Evolutionary conservation across 1,140 invertebrate species (phyloP).

Genomic region (Drusus annulatus): DNA sequence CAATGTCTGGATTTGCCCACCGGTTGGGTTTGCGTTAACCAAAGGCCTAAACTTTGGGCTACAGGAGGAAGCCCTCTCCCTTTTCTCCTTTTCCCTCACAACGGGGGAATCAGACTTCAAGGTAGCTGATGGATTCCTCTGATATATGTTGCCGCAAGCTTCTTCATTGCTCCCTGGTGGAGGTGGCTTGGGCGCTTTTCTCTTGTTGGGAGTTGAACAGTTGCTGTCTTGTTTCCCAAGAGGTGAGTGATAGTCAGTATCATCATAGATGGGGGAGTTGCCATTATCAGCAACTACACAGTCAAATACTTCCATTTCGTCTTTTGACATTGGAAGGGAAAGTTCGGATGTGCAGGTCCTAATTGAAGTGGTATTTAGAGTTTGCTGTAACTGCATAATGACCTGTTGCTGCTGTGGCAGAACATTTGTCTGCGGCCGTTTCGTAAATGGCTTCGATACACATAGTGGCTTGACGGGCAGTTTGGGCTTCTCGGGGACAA

Average conservation of each 20-base stretch:
- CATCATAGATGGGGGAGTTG: constrained; percentile 37
- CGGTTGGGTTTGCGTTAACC: constrained; percentile 60
- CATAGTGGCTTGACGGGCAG: constrained; percentile 74
- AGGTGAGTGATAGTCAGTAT: constrained; percentile 60
- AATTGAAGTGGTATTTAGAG: constrained; percentile 50
- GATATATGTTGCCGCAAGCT: constrained; percentile 66
- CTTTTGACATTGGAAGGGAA: constrained; percentile 36
- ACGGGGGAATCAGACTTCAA: constrained; percentile 78
- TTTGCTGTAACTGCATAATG: constrained; percentile 69
- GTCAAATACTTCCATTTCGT: constrained; percentile 46
- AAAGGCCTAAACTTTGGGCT: constrained; percentile 75
- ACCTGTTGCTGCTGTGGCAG: constrained; percentile 67
- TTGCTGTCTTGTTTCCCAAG: constrained; percentile 72
- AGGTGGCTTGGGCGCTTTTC: constrained; percentile 79
- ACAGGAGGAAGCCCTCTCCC: constrained; percentile 77
- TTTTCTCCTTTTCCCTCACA: constrained; percentile 82
- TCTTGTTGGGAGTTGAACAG: constrained; percentile 69
- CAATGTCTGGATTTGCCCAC: constrained; percentile 54
- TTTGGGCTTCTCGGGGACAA: constrained; percentile 76
- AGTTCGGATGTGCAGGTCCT: constrained; percentile 59
- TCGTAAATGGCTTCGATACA: constrained; percentile 67
- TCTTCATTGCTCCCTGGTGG: constrained; percentile 71
- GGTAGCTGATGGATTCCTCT: constrained; percentile 73
- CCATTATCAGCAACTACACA: constrained; percentile 30
- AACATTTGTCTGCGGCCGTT: constrained; percentile 59